Conservation (phyloP, 2,113 vertebrate species). For the Periophthalmus modestus region DNA sequence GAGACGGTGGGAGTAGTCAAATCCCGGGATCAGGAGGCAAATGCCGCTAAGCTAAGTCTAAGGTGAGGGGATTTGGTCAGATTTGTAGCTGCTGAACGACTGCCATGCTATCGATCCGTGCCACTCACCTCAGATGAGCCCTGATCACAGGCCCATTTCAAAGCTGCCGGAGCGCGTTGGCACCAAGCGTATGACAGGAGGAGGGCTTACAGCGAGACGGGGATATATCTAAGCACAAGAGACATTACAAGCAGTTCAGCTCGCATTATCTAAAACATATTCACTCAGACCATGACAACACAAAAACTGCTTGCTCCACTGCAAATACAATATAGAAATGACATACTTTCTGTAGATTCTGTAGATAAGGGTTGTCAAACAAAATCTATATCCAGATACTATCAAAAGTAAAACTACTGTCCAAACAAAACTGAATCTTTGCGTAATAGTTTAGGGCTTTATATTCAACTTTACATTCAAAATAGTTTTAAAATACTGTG, state of each 20-base stretch:
- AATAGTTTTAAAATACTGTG: too few species aligned
- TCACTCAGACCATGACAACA: too few species aligned
- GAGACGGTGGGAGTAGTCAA: not conserved
- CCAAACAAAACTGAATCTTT: too few species aligned
- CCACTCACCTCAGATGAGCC: constrained; percentile 54
- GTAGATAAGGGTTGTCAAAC: too few species aligned
- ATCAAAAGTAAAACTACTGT: too few species aligned
- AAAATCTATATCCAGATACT: too few species aligned
- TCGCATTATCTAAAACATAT: not conserved
- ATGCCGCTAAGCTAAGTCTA: constrained; percentile 44
- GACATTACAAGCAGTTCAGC: not conserved
- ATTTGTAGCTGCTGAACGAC: constrained; percentile 40
- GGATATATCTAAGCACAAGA: constrained; percentile 16
- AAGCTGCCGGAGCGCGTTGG: constrained; percentile 48
- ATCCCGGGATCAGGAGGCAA: constrained; percentile 28
- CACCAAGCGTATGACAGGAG: constrained; percentile 26
- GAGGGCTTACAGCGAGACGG: constrained; percentile 9
- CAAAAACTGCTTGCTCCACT: too few species aligned
- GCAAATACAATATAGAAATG: too few species aligned
- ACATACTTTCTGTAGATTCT: too few species aligned
- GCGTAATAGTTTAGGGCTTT: too few species aligned
- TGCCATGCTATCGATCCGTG: constrained; percentile 52
- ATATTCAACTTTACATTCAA: too few species aligned
- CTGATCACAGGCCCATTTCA: constrained; percentile 64
- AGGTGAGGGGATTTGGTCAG: constrained; percentile 58